Percentiles rank a stretch among this genome's conserved stretches.
These are phyloP conservation scores for Cyrtonyx montezumae DNA, from an alignment of 2,113 vertebrate genomes.

Conservation along the genomic window DNA sequence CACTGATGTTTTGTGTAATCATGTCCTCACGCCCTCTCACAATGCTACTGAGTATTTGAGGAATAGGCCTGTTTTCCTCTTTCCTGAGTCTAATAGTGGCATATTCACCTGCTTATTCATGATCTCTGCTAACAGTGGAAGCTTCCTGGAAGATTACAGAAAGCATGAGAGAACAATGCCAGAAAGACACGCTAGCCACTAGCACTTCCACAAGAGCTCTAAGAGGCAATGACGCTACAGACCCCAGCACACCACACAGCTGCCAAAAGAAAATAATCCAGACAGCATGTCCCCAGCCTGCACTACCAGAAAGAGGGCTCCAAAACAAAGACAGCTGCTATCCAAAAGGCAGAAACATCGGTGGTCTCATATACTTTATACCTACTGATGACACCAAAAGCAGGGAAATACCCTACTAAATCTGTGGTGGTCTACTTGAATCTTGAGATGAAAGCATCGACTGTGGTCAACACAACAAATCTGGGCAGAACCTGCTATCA, in stretches of 20 bases:
- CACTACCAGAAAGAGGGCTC: not conserved
- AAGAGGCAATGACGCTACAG: not conserved
- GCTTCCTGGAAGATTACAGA: not conserved
- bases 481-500: not conserved
- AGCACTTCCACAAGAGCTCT: not conserved
- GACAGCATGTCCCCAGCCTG: not conserved
- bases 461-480: not conserved
- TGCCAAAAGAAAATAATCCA: not conserved
- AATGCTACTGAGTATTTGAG: not conserved
- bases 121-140: not conserved
- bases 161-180: not conserved
- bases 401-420: not conserved
- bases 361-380: not conserved
- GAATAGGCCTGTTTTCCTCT: not conserved
- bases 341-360: not conserved
- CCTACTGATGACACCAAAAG: not conserved
- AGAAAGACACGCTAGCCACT: not conserved
- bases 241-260: not conserved
- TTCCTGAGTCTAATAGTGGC: not conserved
- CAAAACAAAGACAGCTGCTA: not conserved
- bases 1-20: not conserved
- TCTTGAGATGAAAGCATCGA: not conserved
- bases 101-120: not conserved
- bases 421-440: rapidly evolving
- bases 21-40: not conserved